These are phyloP conservation scores for Huso huso DNA, from an alignment of 2,797 vertebrate species.

Conservation along the genomic window DNA sequence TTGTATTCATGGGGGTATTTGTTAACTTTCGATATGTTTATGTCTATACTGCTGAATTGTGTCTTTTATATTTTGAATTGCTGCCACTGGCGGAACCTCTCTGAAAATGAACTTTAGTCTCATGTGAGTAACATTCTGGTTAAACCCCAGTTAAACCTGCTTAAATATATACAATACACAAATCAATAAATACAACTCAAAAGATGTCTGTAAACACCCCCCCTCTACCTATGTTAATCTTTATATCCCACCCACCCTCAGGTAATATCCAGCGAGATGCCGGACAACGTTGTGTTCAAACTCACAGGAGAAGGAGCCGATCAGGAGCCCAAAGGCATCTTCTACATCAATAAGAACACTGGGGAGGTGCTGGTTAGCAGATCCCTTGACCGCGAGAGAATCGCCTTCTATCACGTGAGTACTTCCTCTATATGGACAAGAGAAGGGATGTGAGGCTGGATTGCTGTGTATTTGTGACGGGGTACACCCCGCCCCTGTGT, in stretches of 20 bases:
- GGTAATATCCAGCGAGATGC: slow-evolving; percentile 76
- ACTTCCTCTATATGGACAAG: not conserved
- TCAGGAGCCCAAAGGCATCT: slow-evolving; percentile 82
- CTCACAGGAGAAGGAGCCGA: slow-evolving; percentile 85
- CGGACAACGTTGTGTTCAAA: slow-evolving; percentile 74
- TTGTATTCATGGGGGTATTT: too few relatives aligned
- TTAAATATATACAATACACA: not conserved
- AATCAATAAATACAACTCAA: not conserved
- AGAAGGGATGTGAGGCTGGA: too few relatives aligned
- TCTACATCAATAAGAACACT: slow-evolving; percentile 77
- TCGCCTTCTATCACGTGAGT: slow-evolving; percentile 79
- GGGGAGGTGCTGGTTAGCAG: slow-evolving; percentile 83
- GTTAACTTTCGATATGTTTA: too few relatives aligned
- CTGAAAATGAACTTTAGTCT: slow-evolving; percentile 24
- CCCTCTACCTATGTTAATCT: not conserved
- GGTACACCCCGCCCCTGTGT: too few relatives aligned
- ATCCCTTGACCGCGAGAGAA: slow-evolving; percentile 76
- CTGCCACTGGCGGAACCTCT: slow-evolving; percentile 12
- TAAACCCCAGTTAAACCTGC: not conserved
- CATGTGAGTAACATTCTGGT: slow-evolving; percentile 30
- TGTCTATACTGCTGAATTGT: not conserved
- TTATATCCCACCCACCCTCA: slow-evolving; percentile 30
- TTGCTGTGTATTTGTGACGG: too few relatives aligned
- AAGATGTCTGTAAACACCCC: not conserved
- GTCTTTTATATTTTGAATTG: slow-evolving; percentile 22